Base-by-base conservation (phyloP, 2,113 vertebrate species). In the Spea bombifrons region DNA sequence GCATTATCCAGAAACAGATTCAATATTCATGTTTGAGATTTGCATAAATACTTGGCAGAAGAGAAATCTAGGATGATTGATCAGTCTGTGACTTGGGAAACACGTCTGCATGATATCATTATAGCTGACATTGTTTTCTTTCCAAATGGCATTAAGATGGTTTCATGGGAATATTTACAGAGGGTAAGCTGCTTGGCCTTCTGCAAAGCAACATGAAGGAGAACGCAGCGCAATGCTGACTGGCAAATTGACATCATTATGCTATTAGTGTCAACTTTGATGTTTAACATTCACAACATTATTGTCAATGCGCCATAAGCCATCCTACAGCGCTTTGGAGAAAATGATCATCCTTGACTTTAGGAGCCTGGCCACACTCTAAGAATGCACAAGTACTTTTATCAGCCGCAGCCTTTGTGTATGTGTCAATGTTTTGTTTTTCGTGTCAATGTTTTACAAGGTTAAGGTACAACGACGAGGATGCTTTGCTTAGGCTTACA, bases 261-360 rank as follows among this genome's bases (percentile, higher is more conserved):
- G 65, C 78, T 80, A 74, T 80, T 80, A 80, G 78, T 80, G 78
- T 80, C 78, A 80, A 68, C 64, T 80, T 71, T 80, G 78, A 80
- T 80, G 78, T 72, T 80, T 80, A 80, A 80, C 78, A 80, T 80
- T 80, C 71, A 80, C 78, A 80, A 68, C 78, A 80, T 80, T 80
- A 80, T 80, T 80, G 78, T 80, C 78, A 80, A 80, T 66, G 65
- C 17, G 8, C 50, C 78, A 61, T n/a, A 59, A 74, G 43, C 65
- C 72, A 68, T 72, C 57, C 16, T 66, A 63, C 16, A 8, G 30
- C 63, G 71, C 65, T 73, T 68, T 66, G 71, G 52, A 55, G 71
- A 66, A 67, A 67, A 73, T 66, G 5, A 67, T 73, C 78, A 74
- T 68, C 71, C 77, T 55, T 80, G 77, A 80, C 63, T 57, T 52